Evolutionary conservation across 2,113 vertebrate species (phyloP).

Genomic region (Zootoca vivipara): DNA sequence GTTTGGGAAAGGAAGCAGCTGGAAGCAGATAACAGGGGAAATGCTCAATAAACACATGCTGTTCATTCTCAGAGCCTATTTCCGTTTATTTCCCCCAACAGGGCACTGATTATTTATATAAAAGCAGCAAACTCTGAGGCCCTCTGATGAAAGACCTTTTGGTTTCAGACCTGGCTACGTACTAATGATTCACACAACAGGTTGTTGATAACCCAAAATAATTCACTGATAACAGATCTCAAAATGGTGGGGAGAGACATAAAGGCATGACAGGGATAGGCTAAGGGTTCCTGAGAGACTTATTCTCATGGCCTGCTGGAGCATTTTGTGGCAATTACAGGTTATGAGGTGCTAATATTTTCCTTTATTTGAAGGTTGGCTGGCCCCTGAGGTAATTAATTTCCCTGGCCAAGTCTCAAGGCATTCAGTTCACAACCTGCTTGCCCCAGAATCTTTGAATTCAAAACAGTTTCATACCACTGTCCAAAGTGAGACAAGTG

Average conservation of each 20-base stretch:
- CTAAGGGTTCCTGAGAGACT: not conserved
- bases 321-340: not conserved
- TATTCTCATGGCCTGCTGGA: not conserved
- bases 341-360: slow-evolving; percentile 3
- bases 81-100: not conserved
- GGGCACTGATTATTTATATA: slow-evolving; percentile 13
- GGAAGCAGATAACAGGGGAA: slow-evolving; percentile 14
- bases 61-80: not conserved
- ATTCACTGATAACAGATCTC: not conserved
- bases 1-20: slow-evolving; percentile 25
- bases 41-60: slow-evolving; percentile 6
- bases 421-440: not conserved
- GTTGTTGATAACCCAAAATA: not conserved
- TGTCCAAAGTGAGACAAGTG: not conserved
- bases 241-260: not conserved
- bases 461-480: not conserved
- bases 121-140: not conserved
- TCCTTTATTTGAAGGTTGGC: not conserved
- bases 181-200: not conserved
- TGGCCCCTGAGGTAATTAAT: not conserved
- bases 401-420: not conserved
- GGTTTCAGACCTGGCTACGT: not conserved
- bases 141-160: slow-evolving; percentile 8
- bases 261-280: not conserved
- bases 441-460: not conserved